Conservation (phyloP, 2,113 vertebrate genomes). For the Murina feae region DNA sequence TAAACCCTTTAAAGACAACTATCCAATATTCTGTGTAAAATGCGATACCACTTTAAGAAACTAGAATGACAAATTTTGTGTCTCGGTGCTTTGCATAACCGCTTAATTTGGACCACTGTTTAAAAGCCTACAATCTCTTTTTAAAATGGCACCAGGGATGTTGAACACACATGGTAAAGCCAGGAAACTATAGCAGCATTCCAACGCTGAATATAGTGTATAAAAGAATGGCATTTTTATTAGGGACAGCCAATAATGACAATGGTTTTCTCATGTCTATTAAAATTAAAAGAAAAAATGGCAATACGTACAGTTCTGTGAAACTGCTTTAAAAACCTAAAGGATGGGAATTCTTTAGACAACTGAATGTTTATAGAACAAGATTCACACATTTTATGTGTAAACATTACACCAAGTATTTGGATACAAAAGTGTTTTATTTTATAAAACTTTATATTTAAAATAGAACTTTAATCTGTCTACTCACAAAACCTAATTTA, state of each 20-base stretch:
- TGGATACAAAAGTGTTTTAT: slow-evolving; percentile 77
- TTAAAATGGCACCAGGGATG: not conserved
- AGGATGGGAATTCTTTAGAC: slow-evolving; percentile 53
- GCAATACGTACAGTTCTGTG: slow-evolving; percentile 38
- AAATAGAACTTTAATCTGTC: slow-evolving; percentile 70
- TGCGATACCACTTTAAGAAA: not conserved
- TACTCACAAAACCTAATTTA: slow-evolving; percentile 74
- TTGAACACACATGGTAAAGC: slow-evolving; percentile 3
- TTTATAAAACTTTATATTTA: slow-evolving; percentile 74
- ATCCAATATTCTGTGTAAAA: not conserved
- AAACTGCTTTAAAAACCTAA: slow-evolving; percentile 53
- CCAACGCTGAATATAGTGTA: slow-evolving; percentile 54
- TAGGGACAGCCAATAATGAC: slow-evolving; percentile 59
- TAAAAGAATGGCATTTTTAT: slow-evolving; percentile 61
- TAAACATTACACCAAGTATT: slow-evolving; percentile 74
- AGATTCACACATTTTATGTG: slow-evolving; percentile 72
- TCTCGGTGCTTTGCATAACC: not conserved
- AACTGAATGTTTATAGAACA: slow-evolving; percentile 57
- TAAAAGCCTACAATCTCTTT: not conserved
- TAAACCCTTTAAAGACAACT: not conserved
- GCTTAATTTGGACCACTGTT: not conserved
- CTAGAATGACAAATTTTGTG: not conserved
- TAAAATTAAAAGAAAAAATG: not conserved
- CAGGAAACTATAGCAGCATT: slow-evolving; percentile 47
- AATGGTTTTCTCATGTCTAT: slow-evolving; percentile 27